These are phyloP conservation scores for Anolis apletophallus DNA, from an alignment of 2,797 vertebrate species.

Conservation along the genomic window DNA sequence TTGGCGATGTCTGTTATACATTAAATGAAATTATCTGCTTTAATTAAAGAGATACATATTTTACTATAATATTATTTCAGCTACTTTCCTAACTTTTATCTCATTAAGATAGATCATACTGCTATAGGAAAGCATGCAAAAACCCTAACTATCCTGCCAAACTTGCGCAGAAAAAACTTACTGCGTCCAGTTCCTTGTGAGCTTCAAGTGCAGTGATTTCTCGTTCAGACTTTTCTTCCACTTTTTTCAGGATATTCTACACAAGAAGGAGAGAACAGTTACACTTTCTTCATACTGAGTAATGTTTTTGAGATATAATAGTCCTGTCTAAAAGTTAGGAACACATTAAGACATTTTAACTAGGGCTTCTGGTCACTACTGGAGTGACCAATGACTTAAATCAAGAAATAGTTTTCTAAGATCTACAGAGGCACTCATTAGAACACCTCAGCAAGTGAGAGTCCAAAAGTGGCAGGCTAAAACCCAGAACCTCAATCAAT, in stretches of 20 bases:
- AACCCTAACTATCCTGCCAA: slow-evolving; percentile 15
- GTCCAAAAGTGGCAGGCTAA: too few species aligned
- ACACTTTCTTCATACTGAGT: slow-evolving; percentile 16
- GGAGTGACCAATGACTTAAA: too few species aligned
- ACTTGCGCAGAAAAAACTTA: slow-evolving; percentile 68
- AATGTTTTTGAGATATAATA: slow-evolving; percentile 10
- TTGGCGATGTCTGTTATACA: not conserved
- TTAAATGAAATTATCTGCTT: not conserved
- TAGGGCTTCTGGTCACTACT: not conserved
- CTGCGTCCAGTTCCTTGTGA: slow-evolving; percentile 91
- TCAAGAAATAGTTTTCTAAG: too few species aligned
- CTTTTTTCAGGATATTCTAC: slow-evolving; percentile 96
- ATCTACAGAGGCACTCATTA: too few species aligned
- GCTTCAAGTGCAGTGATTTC: slow-evolving; percentile 90
- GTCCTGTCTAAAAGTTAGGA: slow-evolving; percentile 40
- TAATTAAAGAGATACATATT: not conserved
- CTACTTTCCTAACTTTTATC: not conserved
- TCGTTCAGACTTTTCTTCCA: slow-evolving; percentile 88
- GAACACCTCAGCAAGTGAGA: too few species aligned
- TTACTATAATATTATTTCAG: not conserved
- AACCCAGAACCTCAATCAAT: too few species aligned
- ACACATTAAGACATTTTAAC: slow-evolving; percentile 9
- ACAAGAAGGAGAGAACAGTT: slow-evolving; percentile 18
- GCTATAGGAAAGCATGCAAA: not conserved
- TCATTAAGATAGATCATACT: not conserved